A percentile compares a stretch with the other conserved stretches of the same genome.
Evolutionary conservation across 2,797 vertebrate genomes (phyloP).

Genomic region (Podargus strigoides): DNA sequence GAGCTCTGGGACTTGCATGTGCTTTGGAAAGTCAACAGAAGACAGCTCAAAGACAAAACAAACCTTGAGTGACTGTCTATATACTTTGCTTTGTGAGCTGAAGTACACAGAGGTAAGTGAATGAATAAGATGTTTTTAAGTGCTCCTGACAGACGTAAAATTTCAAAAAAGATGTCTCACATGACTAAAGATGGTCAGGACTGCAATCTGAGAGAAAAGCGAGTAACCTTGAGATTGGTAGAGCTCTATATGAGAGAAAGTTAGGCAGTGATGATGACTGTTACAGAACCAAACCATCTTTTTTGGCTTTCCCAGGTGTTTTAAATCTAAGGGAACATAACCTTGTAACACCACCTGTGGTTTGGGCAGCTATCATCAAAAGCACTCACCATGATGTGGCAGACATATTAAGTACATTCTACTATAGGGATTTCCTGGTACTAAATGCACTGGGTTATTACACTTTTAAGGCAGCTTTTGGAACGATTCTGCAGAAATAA

Average conservation of each 20-base stretch:
- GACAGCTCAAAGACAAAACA: background rate
- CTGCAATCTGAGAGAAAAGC: background rate
- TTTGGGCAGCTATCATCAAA: background rate
- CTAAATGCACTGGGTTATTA: background rate
- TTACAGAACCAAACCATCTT: background rate
- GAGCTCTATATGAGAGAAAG: background rate
- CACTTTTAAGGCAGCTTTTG: background rate
- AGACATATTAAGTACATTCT: background rate
- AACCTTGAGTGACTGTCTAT: background rate
- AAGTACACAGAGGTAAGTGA: background rate
- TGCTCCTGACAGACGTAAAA: background rate
- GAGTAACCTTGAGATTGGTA: background rate
- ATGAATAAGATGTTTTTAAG: background rate
- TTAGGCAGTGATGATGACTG: background rate
- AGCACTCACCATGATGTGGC: background rate
- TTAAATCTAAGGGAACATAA: background rate
- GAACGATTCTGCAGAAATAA: background rate
- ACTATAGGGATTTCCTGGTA: background rate
- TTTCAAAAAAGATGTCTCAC: background rate
- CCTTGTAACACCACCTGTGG: background rate
- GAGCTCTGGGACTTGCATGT: background rate
- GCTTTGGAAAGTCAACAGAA: background rate
- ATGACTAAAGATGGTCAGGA: background rate
- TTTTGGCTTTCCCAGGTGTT: background rate
- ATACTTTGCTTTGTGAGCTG: background rate